Base-by-base conservation (phyloP, 2,797 vertebrate genomes). In the Hemibagrus guttatus region DNA sequence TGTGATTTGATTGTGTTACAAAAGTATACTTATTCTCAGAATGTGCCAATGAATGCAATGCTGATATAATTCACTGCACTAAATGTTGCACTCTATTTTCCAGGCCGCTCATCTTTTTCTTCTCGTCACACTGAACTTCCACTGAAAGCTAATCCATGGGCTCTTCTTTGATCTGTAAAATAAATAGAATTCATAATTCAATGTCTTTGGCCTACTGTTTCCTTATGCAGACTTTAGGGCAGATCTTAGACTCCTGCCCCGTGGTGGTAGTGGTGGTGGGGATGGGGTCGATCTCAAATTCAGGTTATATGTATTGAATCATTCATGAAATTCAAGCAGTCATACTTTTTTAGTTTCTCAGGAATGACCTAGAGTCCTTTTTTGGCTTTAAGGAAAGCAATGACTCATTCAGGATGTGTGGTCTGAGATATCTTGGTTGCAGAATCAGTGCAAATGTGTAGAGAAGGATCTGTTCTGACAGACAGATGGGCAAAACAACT, bases 181-280 rank as follows among this genome's bases (percentile, higher is more conserved):
- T 85, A 89, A 89, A 91, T 90, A 89, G 82, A 88, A 92, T 88
- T 91, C 87, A 92, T 91, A 91, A 91, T 88, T 89, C 87, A 92
- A 85, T 89, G 87, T 89, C 74, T 88, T 89, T 82, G 63, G 72
- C 59, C 66, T 87, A 86, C 82, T 74, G 87, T 88, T 86, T 92
- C 81, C 61, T 88, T 80, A 89, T 69, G 59, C 66, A 81, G 72
- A 89, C 61, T 64, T 72, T 79, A 85, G 84, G 63, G 69, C n/a
- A 87, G 87, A 89, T 71, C 80, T 85, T 80, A 87, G 87, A 83
- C 69, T 88, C 61, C 68, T 66, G 79, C 80, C 86, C 68, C 87
- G 79, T 82, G 84, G 59, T 39, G 35, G 35, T 39, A 4, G 4
- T 39, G 69, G 89, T 83, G 68, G 75, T 89, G 35, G 61, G 59